phyloP scores from a whole-genome alignment of 2,888 invertebrate species.

The Stomorhina lunata region DNA sequence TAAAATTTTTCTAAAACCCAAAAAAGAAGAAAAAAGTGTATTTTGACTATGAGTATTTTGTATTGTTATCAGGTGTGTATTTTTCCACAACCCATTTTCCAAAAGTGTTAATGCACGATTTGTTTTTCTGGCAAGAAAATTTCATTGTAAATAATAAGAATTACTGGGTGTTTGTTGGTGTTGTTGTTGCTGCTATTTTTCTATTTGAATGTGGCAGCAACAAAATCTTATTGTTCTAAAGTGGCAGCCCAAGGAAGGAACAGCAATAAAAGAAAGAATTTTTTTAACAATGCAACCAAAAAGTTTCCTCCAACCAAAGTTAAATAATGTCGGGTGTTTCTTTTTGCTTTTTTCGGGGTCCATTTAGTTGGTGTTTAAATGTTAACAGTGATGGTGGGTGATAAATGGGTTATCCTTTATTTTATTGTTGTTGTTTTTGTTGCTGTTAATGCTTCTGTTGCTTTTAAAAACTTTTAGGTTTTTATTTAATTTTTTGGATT shows the following conservation, averaged over 20 bases:
- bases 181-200: neutral
- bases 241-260: conserved; percentile 14
- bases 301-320: conserved; percentile 19
- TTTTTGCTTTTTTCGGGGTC: too few species aligned
- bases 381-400: conserved; percentile 67
- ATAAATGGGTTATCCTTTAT: conserved; percentile 62
- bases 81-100: conserved; percentile 61
- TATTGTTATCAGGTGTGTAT: conserved; percentile 69
- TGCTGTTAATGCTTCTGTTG: conserved; percentile 60
- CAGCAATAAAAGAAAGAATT: conserved; percentile 21
- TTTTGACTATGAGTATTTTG: neutral
- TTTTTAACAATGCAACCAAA: conserved; percentile 30
- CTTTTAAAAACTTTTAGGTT: conserved; percentile 56
- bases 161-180: conserved; percentile 25
- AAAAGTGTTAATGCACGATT: conserved; percentile 68
- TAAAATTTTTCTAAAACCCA: too few species aligned
- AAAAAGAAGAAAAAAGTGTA: neutral
- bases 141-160: conserved; percentile 62
- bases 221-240: conserved; percentile 60
- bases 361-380: conserved; percentile 62
- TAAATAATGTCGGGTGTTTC: conserved; percentile 58
- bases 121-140: conserved; percentile 50
- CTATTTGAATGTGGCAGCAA: conserved; percentile 46
- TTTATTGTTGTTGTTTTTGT: conserved; percentile 61
- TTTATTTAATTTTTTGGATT: conserved; percentile 64